Conservation (phyloP, 2,888 invertebrate genomes). For the Polydrusus pterygomalis region DNA sequence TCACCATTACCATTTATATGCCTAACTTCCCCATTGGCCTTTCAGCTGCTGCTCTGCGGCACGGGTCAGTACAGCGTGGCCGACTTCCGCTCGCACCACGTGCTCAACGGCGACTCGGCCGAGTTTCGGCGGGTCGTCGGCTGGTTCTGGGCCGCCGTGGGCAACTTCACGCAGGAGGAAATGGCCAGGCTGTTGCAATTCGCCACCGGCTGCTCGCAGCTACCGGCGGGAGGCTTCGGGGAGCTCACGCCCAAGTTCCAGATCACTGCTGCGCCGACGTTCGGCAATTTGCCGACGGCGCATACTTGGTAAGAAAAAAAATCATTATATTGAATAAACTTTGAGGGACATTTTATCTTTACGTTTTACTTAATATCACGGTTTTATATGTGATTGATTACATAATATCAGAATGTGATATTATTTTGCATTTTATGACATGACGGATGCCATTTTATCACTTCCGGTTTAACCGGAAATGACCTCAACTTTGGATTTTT, state of each 20-base stretch:
- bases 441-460: too few relatives aligned
- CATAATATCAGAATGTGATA: too few relatives aligned
- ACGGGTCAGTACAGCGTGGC: constrained; percentile 93
- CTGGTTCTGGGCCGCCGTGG: constrained; percentile 94
- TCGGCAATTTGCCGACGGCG: constrained; percentile 93
- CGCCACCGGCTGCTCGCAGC: constrained; percentile 93
- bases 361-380: too few relatives aligned
- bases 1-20: neutral
- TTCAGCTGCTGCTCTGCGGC: constrained; percentile 91
- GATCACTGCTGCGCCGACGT: constrained; percentile 91
- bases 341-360: too few relatives aligned
- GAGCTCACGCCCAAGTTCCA: constrained; percentile 94
- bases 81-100: constrained; percentile 92
- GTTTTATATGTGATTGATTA: too few relatives aligned
- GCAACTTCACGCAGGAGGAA: constrained; percentile 92
- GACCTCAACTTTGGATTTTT: too few relatives aligned
- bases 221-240: constrained; percentile 92
- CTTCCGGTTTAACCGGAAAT: too few relatives aligned
- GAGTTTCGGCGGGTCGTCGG: constrained; percentile 90
- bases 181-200: constrained; percentile 95
- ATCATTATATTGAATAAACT: too few relatives aligned
- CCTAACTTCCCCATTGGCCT: constrained; percentile 63
- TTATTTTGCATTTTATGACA: too few relatives aligned
- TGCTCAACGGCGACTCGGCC: constrained; percentile 86
- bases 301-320: constrained; percentile 90